Base-by-base conservation (phyloP, 2,113 vertebrate species). In the Budorcas taxicolor region DNA sequence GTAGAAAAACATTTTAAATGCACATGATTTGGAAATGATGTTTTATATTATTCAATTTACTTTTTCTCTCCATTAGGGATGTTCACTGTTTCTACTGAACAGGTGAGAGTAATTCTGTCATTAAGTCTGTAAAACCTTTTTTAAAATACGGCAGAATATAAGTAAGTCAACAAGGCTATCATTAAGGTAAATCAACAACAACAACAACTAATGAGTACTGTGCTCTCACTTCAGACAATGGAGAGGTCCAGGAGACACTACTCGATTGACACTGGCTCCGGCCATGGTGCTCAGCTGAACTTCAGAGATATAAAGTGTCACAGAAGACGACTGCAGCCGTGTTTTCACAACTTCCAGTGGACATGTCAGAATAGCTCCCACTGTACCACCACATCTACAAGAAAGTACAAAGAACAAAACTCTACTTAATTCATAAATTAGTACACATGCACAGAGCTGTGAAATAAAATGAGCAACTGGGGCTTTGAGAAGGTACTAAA, bases 341-440 rank as follows among this genome's bases (percentile, higher is more conserved):
- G 99, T 99, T 98, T 99, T 99, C 87, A 99, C 99, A 98, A 99
- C 99, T 99, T 99, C 99, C 98, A 99, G 98, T 27, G 99, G 99
- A 99, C 99, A 99, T 97, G 99, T 99, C 98, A 99, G 98, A 98
- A 99, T 99, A 95, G 99, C 99, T 91, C 99, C 99, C 97, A 99
- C 99, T 81, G 99, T 99, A 96, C 99, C 99, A 91, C 99, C 99
- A 98, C 99, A 99, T 98, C 99, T 99, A 97, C 23, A 93, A 89
- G 47, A 90, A 9, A 96, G 92, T 4, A 33, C 1, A 95, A 23
- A 58, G 8, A 76, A 33, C 10, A 84, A 33, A 92, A 83, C 33
- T 82, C 33, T 19, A 88, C 57, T 87, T 53, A 57, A 47, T 64
- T 43, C 40, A 7, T 29, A 45, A 74, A 8, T 87, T 16, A 93